These are phyloP conservation scores for Rhizoglyphus robini DNA, from an alignment of 1,140 invertebrate species.

Conservation along the genomic window DNA sequence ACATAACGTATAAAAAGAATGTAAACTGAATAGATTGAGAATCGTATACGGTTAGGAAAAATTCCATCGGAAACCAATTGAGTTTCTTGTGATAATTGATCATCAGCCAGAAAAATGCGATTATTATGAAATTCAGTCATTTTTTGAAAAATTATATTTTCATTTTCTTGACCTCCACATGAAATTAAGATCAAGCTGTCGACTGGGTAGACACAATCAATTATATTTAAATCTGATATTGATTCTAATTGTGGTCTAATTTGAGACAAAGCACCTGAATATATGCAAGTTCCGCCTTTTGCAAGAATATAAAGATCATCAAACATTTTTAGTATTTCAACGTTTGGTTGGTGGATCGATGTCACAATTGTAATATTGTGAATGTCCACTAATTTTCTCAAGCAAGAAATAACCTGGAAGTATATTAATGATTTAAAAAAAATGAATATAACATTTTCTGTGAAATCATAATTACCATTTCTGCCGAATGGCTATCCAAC, in stretches of 20 bases:
- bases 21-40: not conserved
- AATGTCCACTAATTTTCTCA: constrained; percentile 38
- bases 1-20: not conserved
- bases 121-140: no score
- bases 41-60: not conserved
- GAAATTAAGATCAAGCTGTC: no score
- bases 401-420: not conserved
- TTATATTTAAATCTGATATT: no score
- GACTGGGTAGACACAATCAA: no score
- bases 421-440: no score
- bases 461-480: constrained; percentile 10
- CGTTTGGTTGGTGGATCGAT: constrained; percentile 15
- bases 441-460: not conserved
- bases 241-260: not conserved
- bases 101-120: no score
- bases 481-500: constrained; percentile 7
- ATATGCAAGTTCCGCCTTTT: constrained; percentile 2
- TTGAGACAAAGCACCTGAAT: not conserved
- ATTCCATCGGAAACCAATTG: not conserved
- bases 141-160: no score
- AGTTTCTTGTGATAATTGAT: no score
- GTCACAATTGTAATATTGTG: constrained; percentile 10
- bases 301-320: constrained; percentile 14
- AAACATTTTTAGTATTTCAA: constrained; percentile 16
- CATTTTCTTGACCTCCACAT: no score